Conservation (phyloP, 2,888 invertebrate species). For the Mantis religiosa region DNA sequence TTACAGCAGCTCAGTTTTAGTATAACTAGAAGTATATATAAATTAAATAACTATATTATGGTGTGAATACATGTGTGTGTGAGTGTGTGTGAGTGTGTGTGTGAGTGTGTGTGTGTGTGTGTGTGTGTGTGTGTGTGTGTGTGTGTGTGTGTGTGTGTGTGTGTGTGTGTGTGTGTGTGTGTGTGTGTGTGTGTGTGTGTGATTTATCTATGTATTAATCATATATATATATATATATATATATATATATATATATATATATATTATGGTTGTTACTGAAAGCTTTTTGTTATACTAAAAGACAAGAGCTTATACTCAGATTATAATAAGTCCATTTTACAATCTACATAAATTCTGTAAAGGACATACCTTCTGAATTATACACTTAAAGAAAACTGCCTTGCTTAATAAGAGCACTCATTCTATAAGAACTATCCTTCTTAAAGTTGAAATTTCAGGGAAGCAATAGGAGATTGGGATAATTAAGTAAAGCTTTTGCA, state of each 20-base stretch:
- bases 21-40: neutral
- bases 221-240: too few species aligned
- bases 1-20: neutral
- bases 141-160: too few species aligned
- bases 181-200: too few species aligned
- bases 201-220: too few species aligned
- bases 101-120: too few species aligned
- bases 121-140: too few species aligned
- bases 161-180: too few species aligned
- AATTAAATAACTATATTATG: neutral
- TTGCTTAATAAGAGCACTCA: neutral
- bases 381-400: too few species aligned
- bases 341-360: neutral
- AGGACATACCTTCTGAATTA: neutral
- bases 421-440: neutral
- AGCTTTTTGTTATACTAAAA: neutral
- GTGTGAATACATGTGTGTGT: neutral
- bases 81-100: too few species aligned
- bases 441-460: neutral
- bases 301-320: neutral
- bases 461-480: neutral
- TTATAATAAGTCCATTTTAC: neutral
- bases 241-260: too few species aligned
- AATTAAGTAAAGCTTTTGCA: conserved; percentile 20
- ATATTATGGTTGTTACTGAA: neutral